Percentiles rank a stretch among this genome's conserved stretches.
Evolutionary conservation across 2,888 invertebrate genomes (phyloP).

Genomic region (Epinotia demarniana): DNA sequence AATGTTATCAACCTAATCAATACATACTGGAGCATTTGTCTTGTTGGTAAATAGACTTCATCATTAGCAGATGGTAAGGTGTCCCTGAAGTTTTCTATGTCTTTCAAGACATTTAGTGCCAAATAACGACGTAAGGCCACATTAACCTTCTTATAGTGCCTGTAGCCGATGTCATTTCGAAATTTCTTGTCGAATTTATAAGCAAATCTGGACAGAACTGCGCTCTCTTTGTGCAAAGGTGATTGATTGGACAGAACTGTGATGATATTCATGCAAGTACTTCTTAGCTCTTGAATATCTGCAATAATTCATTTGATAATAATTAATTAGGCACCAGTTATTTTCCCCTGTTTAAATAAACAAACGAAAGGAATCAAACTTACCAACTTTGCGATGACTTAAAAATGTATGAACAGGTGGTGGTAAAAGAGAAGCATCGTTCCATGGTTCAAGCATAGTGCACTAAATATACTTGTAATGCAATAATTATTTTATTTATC

Average conservation of each 20-base stretch:
- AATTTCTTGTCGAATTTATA: conserved; percentile 86
- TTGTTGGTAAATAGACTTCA: conserved; percentile 79
- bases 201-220: conserved; percentile 81
- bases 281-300: conserved; percentile 65
- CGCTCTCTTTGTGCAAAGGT: conserved; percentile 82
- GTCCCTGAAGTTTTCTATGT: conserved; percentile 67
- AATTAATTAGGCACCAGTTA: conserved; percentile 5
- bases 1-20: conserved; percentile 83
- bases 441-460: conserved; percentile 73
- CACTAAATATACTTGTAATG: background rate
- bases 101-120: conserved; percentile 74
- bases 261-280: conserved; percentile 61
- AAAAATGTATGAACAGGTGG: conserved; percentile 71
- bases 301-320: conserved; percentile 50
- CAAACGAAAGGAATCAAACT: conserved; percentile 39
- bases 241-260: conserved; percentile 72
- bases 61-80: conserved; percentile 63
- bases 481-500: background rate
- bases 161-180: conserved; percentile 83
- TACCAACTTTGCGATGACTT: conserved; percentile 58
- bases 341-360: background rate
- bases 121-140: conserved; percentile 81
- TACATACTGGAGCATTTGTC: conserved; percentile 85
- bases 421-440: conserved; percentile 61
- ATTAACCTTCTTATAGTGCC: conserved; percentile 82